Base-by-base conservation (phyloP, 2,888 invertebrate species). In the Watsonalla binaria region DNA sequence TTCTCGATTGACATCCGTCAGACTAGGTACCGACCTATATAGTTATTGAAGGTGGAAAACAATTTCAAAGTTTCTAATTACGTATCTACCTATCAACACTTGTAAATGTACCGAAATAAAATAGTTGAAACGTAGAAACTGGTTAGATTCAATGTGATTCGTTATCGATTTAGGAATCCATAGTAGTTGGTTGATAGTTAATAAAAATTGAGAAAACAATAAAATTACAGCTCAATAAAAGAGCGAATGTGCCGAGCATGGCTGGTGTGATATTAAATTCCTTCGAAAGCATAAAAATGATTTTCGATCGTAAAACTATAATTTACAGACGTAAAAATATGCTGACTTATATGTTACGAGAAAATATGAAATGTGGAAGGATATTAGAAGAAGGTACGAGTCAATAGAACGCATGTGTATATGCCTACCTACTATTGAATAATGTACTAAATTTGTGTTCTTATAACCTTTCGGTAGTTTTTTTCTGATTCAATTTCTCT, bases 251-350 rank as follows among this genome's bases (percentile, higher is more conserved):
- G 82, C 87, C 71, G 80, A 83, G 85, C 87, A 83, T 87, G 81
- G 87, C 88, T 80, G 82, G 86, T 83, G 86, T 84, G 88, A 90
- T 90, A 90, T 90, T 90, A 90, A 90, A 90, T 90, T 90, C 90
- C 80, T 84, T 78, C 83, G 84, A 89, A 90, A 90, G 86, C 90
- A 90, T 90, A 90, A 90, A 90, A 90, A 90, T 90, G 86, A 90
- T 90, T 91, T 90, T 89, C 85, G 90, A 87, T 90, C 91, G 88
- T 91, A 91, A 91, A 90, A 91, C 85, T 82, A 90, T 90, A 91
- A 90, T 91, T 91, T 91, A 90, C 91, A 90, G 87, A 89, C 90
- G 90, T 91, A 90, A 90, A 87, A 90, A 86, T 87, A 78, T 81
- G 88, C 89, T 86, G 87, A 88, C 84, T 84, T 87, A 83, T 86